Conservation (phyloP, 2,113 vertebrate species). For the Lota lota region DNA sequence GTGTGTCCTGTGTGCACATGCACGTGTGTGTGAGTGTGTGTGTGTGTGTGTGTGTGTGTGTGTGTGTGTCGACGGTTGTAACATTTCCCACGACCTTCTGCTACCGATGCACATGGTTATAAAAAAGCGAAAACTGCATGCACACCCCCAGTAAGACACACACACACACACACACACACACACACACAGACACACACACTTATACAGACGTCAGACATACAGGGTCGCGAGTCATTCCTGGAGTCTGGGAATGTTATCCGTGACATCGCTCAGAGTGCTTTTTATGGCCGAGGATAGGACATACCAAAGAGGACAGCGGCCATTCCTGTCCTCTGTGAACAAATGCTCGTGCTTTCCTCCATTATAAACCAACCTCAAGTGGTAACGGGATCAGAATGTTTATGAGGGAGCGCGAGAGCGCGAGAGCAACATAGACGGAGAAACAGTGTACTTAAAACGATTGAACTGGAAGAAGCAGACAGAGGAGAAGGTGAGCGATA, state of each 20-base stretch:
- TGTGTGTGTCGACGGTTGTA: conserved; percentile 18
- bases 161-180: background rate
- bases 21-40: background rate
- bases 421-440: background rate
- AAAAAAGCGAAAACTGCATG: background rate
- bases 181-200: background rate
- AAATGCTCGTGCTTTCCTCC: conserved; percentile 34
- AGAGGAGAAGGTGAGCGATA: background rate
- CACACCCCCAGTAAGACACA: too few relatives aligned
- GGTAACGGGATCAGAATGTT: background rate
- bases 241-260: conserved; percentile 42
- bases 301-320: conserved; percentile 40
- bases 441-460: background rate
- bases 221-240: conserved; percentile 6
- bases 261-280: conserved; percentile 46
- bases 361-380: conserved; percentile 15
- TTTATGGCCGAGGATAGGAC: conserved; percentile 20
- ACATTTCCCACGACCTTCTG: conserved; percentile 66
- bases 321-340: conserved; percentile 24
- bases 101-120: background rate
- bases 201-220: conserved; percentile 22
- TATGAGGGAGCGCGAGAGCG: background rate
- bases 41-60: background rate
- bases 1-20: conserved; percentile 12
- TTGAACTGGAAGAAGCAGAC: too few relatives aligned